A percentile compares a stretch with the other conserved stretches of the same genome.
Evolutionary conservation across 2,888 invertebrate species (phyloP).

Genomic region (Lottia scabra): DNA sequence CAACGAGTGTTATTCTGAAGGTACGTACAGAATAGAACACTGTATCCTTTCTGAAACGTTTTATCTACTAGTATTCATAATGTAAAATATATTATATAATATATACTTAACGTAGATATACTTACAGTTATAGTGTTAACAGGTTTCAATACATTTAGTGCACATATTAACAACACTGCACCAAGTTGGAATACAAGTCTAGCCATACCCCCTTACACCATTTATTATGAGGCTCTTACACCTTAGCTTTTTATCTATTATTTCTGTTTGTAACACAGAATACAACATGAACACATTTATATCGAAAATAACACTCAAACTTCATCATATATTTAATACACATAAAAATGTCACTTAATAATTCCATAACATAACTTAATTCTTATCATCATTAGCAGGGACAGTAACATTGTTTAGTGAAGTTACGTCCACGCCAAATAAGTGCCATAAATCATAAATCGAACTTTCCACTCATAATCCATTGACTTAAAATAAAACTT

Average conservation of each 20-base stretch:
- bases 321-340: slow-evolving; percentile 1
- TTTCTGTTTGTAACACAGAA: neutral
- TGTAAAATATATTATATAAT: no score
- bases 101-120: no score
- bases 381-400: no score
- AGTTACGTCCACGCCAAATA: neutral
- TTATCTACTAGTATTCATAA: no score
- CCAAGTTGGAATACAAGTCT: neutral
- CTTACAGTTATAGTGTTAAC: no score
- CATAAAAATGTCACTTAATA: slow-evolving; percentile 1
- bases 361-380: neutral
- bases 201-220: neutral
- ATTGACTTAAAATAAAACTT: neutral
- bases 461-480: neutral
- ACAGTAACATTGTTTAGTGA: no score
- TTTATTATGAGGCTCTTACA: no score
- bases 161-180: slow-evolving; percentile 2
- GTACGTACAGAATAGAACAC: no score
- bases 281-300: neutral
- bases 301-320: neutral
- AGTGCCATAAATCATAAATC: neutral
- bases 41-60: no score
- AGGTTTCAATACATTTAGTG: neutral
- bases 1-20: no score
- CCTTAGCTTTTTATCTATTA: neutral